These are phyloP conservation scores for Parauchenoglanis punctatus DNA, from an alignment of 2,797 vertebrate genomes.

Conservation along the genomic window DNA sequence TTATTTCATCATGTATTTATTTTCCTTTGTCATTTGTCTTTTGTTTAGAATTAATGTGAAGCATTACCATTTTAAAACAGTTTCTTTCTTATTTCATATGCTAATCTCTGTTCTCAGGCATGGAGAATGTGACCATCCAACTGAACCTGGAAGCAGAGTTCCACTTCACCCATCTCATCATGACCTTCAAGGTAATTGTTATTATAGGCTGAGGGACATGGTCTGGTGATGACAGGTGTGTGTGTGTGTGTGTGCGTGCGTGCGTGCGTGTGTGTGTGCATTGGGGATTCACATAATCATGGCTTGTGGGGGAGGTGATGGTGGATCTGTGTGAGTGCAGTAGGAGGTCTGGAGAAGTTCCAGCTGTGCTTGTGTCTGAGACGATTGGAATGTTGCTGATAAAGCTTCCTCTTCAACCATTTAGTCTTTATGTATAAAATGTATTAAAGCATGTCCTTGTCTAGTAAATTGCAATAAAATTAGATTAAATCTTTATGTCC, in stretches of 20 bases:
- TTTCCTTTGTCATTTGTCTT: neutral
- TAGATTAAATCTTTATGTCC: neutral
- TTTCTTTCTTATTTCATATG: neutral
- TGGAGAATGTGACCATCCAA: conserved; percentile 93
- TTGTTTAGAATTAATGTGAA: neutral
- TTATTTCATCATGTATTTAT: neutral
- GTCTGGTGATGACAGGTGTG: conserved; percentile 24
- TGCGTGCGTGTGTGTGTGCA: neutral
- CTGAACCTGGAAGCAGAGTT: conserved; percentile 95
- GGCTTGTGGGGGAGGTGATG: conserved; percentile 39
- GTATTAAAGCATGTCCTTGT: neutral
- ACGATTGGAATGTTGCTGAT: conserved; percentile 47
- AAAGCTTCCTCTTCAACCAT: conserved; percentile 38
- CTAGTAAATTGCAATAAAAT: neutral
- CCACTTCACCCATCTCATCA: conserved; percentile 98
- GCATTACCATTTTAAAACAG: neutral
- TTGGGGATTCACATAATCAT: conserved; percentile 39
- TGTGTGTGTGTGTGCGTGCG: conserved; percentile 12
- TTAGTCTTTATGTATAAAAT: conserved; percentile 16
- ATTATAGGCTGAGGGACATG: conserved; percentile 20
- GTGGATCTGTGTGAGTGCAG: conserved; percentile 41
- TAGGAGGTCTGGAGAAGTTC: conserved; percentile 53
- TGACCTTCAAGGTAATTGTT: conserved; percentile 94
- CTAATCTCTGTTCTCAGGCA: conserved; percentile 70
- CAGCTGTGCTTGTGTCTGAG: conserved; percentile 50